These are phyloP conservation scores for Artibeus lituratus DNA, from an alignment of 2,797 vertebrate genomes.

Conservation along the genomic window DNA sequence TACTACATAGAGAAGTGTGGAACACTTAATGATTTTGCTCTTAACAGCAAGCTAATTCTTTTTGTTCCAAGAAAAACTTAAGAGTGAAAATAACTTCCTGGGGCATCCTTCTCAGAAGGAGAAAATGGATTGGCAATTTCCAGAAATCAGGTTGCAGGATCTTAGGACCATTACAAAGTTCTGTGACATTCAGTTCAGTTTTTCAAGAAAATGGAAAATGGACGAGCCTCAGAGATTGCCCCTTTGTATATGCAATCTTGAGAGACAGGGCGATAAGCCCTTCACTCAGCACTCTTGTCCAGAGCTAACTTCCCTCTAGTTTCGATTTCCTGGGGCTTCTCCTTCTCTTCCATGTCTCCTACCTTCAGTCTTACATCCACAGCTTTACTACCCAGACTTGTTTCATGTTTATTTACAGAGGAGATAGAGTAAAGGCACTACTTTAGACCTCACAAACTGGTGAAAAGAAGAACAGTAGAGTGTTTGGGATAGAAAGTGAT, in stretches of 20 bases:
- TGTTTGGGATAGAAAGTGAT: neutral
- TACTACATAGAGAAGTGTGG: neutral
- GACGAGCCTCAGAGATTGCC: neutral
- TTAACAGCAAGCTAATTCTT: constrained; percentile 54
- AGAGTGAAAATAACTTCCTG: constrained; percentile 54
- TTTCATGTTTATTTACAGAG: neutral
- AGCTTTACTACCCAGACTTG: neutral
- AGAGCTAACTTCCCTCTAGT: neutral
- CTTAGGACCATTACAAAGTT: constrained; percentile 45
- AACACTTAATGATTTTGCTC: constrained; percentile 53
- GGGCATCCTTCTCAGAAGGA: constrained; percentile 52
- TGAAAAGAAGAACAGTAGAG: neutral
- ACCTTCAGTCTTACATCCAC: neutral
- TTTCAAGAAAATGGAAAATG: constrained; percentile 25
- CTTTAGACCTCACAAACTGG: neutral
- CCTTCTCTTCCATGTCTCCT: neutral
- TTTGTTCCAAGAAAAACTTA: constrained; percentile 60
- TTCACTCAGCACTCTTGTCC: neutral
- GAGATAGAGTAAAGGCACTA: neutral
- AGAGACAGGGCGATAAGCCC: neutral
- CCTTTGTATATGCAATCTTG: neutral
- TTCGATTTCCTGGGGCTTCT: neutral
- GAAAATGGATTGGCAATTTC: constrained; percentile 57
- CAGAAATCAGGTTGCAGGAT: constrained; percentile 49
- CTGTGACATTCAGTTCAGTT: neutral